Percentiles rank a stretch among this genome's conserved stretches.
Evolutionary conservation across 2,888 invertebrate species (phyloP).

Genomic region (Tachystola acroxantha): DNA sequence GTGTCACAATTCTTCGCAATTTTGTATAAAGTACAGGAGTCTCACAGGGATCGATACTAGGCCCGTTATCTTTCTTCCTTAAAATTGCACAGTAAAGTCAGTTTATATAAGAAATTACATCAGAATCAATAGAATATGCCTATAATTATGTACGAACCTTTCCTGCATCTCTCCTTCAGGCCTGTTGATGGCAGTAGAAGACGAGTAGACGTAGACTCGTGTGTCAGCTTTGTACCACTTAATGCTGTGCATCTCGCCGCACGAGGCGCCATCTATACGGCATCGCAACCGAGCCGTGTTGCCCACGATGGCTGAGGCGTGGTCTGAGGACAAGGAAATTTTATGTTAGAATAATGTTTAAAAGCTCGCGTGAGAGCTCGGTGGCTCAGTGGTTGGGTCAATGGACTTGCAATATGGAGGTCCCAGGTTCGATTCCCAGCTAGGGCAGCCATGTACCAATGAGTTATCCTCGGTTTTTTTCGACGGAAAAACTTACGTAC

Average conservation of each 20-base stretch:
- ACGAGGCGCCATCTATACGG: conserved; percentile 83
- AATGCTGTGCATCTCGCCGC: conserved; percentile 89
- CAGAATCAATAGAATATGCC: too few species aligned
- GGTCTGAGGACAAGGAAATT: conserved; percentile 44
- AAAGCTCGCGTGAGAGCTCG: too few species aligned
- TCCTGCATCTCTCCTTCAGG: conserved; percentile 84
- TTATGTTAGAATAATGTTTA: not conserved
- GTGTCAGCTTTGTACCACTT: conserved; percentile 89
- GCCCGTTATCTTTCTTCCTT: not conserved
- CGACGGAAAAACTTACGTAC: too few species aligned
- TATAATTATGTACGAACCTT: conserved; percentile 80
- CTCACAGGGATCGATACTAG: not conserved
- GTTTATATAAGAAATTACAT: too few species aligned
- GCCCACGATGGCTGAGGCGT: conserved; percentile 83
- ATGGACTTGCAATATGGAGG: too few species aligned
- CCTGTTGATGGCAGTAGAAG: conserved; percentile 80
- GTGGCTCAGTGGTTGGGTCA: too few species aligned
- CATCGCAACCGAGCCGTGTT: conserved; percentile 84
- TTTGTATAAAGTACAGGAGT: not conserved
- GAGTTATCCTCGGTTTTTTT: too few species aligned
- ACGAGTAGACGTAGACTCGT: conserved; percentile 87
- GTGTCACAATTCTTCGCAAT: too few species aligned
- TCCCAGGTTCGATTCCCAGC: too few species aligned
- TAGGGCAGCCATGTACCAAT: too few species aligned
- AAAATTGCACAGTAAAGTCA: too few species aligned